Conservation (phyloP, 2,797 vertebrate species). For the Garrulus glandarius region DNA sequence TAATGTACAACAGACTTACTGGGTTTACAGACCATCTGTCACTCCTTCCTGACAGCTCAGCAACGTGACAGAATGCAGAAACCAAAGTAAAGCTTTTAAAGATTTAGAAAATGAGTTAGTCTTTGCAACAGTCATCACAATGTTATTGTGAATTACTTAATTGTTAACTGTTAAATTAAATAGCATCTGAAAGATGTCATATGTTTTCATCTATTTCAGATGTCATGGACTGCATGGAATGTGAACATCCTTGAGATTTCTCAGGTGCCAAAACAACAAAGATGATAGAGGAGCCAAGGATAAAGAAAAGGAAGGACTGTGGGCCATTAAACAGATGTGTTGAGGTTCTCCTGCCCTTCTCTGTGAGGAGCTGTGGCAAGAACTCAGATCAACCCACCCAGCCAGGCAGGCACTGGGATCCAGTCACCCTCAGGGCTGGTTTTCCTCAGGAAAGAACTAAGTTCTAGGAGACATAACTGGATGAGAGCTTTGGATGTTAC, state of each 20-base stretch:
- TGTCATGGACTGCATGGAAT: background rate
- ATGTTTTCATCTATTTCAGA: background rate
- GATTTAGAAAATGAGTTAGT: background rate
- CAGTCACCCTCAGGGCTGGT: background rate
- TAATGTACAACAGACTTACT: background rate
- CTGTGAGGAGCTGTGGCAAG: background rate
- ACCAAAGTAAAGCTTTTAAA: background rate
- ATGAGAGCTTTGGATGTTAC: background rate
- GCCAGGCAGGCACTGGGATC: background rate
- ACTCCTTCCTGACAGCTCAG: background rate
- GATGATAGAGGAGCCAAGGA: background rate
- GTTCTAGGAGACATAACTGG: background rate
- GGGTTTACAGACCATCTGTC: background rate
- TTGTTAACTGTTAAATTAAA: background rate
- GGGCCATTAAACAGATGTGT: background rate
- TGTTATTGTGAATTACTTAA: background rate
- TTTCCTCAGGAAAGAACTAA: background rate
- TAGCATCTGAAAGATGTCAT: background rate
- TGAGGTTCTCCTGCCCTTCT: background rate
- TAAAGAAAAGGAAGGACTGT: background rate
- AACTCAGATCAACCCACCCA: background rate
- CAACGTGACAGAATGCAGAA: background rate
- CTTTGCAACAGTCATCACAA: background rate
- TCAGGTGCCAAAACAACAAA: background rate
- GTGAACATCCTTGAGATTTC: background rate